A percentile compares a stretch with the other conserved stretches of the same genome.
phyloP scores from a whole-genome alignment of 2,113 vertebrate genomes.

The Ictalurus furcatus region DNA sequence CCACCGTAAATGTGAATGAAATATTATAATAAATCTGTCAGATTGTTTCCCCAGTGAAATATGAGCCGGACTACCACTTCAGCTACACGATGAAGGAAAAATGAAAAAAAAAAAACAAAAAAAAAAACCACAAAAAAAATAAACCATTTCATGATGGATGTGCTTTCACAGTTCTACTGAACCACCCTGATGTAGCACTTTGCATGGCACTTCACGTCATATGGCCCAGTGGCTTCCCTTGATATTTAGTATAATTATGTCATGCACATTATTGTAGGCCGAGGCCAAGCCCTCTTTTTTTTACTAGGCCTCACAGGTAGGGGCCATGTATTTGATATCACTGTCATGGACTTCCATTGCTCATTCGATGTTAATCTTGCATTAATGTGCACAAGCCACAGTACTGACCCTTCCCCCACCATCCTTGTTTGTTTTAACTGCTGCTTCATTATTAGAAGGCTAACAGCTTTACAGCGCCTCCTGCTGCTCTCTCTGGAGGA shows the following conservation, averaged over 20 bases:
- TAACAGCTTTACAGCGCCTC: constrained; percentile 74
- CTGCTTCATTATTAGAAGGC: constrained; percentile 68
- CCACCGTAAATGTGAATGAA: background rate
- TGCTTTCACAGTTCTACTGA: constrained; percentile 29
- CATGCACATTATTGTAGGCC: constrained; percentile 50
- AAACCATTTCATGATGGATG: constrained; percentile 13
- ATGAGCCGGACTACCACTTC: constrained; percentile 14
- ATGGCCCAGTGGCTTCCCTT: constrained; percentile 27
- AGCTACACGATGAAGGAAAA: background rate
- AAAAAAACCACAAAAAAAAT: no score
- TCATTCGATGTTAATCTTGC: constrained; percentile 58
- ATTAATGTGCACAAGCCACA: constrained; percentile 57
- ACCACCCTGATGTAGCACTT: constrained; percentile 51
- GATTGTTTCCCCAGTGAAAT: constrained; percentile 13
- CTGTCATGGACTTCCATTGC: constrained; percentile 51
- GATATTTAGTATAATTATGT: constrained; percentile 39
- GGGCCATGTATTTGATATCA: constrained; percentile 56
- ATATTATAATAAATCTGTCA: background rate
- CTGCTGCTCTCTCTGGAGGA: constrained; percentile 71
- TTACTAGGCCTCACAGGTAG: constrained; percentile 49
- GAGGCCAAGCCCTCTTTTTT: constrained; percentile 57
- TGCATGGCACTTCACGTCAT: constrained; percentile 38
- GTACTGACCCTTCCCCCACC: constrained; percentile 59
- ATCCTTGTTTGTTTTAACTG: constrained; percentile 73
- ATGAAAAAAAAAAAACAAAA: constrained; percentile 14